phyloP scores from a whole-genome alignment of 2,113 vertebrate genomes.

The Dipodomys spectabilis region DNA sequence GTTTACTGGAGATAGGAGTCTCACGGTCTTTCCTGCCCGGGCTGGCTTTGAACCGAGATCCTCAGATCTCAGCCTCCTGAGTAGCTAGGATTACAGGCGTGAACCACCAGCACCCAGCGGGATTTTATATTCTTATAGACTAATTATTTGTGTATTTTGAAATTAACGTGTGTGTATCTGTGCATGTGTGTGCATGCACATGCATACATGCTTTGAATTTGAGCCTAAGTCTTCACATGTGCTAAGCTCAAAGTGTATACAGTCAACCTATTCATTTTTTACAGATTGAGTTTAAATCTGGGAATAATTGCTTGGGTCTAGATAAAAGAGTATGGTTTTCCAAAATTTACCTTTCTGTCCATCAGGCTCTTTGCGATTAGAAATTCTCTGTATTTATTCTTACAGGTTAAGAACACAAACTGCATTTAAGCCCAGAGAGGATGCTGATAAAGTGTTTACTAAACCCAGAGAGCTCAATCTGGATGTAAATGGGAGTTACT shows the following conservation, averaged over 20 bases:
- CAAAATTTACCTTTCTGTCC: constrained; percentile 18
- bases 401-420: constrained; percentile 82
- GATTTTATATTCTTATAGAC: not conserved
- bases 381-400: constrained; percentile 65
- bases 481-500: constrained; percentile 77
- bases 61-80: too few species aligned
- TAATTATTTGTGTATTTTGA: constrained; percentile 8
- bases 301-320: not conserved
- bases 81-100: too few species aligned
- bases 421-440: constrained; percentile 68
- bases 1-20: too few species aligned
- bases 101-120: too few species aligned
- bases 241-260: not conserved
- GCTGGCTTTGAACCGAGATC: too few species aligned
- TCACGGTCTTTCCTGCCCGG: too few species aligned
- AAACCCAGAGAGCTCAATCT: constrained; percentile 60
- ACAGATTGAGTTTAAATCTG: constrained; percentile 45
- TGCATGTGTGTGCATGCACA: not conserved
- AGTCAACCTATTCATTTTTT: constrained; percentile 3
- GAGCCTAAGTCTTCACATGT: not conserved
- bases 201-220: too few species aligned
- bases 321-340: not conserved
- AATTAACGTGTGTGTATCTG: not conserved
- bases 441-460: constrained; percentile 69
- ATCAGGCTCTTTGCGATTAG: constrained; percentile 18